These are phyloP conservation scores for Coremacera marginata DNA, from an alignment of 2,888 invertebrate species.

Conservation along the genomic window DNA sequence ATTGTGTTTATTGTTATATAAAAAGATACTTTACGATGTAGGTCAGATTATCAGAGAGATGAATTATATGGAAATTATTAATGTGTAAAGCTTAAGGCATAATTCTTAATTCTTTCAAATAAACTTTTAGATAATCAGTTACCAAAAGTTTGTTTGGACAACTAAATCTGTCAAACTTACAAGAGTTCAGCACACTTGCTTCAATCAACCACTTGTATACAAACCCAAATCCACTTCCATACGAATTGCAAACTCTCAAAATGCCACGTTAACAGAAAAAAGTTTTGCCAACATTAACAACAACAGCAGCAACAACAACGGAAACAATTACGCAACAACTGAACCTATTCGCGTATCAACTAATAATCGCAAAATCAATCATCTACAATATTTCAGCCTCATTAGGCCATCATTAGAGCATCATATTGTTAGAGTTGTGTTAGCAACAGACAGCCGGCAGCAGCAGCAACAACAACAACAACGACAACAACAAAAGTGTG, in stretches of 20 bases:
- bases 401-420: conserved; percentile 33
- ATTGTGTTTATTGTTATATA: no score
- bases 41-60: no score
- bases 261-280: conserved; percentile 8
- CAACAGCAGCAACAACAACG: not conserved
- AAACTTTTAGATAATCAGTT: no score
- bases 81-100: no score
- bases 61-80: no score
- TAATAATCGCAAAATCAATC: conserved; percentile 37
- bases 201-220: no score
- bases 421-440: conserved; percentile 2
- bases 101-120: no score
- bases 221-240: not conserved
- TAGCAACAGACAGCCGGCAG: not conserved
- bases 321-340: conserved; percentile 2
- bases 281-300: not conserved
- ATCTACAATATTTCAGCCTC: conserved; percentile 31
- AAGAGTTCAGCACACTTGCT: no score
- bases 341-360: not conserved
- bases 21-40: no score
- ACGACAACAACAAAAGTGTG: not conserved
- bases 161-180: no score
- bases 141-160: no score
- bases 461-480: not conserved
- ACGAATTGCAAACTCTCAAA: not conserved